Evolutionary conservation across 2,888 invertebrate genomes (phyloP).

Genomic region (Stramonita haemastoma): DNA sequence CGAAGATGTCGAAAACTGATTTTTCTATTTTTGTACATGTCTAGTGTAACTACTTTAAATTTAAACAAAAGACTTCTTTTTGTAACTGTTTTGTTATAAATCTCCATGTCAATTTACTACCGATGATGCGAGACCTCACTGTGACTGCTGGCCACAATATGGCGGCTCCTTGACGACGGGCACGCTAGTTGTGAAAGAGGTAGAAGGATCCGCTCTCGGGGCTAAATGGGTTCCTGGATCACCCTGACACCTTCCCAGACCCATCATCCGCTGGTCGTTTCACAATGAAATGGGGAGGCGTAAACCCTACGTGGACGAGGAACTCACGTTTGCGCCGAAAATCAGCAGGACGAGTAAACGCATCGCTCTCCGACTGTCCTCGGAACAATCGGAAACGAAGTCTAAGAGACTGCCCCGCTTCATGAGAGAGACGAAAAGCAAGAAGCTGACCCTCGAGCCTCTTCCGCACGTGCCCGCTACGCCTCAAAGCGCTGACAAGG

Average conservation of each 20-base stretch:
- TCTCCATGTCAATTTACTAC: background rate
- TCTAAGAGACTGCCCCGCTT: conserved; percentile 58
- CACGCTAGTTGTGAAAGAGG: conserved; percentile 37
- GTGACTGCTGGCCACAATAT: conserved; percentile 55
- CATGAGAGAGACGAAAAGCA: conserved; percentile 64
- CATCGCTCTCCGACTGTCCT: conserved; percentile 55
- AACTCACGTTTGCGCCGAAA: conserved; percentile 59
- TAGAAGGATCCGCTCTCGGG: conserved; percentile 23
- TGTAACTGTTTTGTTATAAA: background rate
- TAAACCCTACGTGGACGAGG: conserved; percentile 56
- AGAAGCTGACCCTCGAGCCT: conserved; percentile 52
- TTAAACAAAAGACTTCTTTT: too few species aligned
- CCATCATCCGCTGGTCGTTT: background rate
- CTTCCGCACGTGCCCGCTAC: conserved; percentile 27
- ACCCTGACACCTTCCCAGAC: conserved; percentile 9
- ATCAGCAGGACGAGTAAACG: conserved; percentile 64
- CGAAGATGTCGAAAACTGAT: background rate
- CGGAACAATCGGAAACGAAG: conserved; percentile 53
- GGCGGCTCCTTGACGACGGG: conserved; percentile 67
- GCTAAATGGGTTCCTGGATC: conserved; percentile 32
- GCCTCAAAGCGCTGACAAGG: background rate
- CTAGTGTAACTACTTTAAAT: background rate
- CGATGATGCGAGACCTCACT: conserved; percentile 33
- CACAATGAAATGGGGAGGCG: conserved; percentile 63
- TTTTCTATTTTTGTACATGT: background rate